Percentiles rank a stretch among this genome's conserved stretches.
phyloP scores from a whole-genome alignment of 2,888 invertebrate genomes.

The Biston betularia region DNA sequence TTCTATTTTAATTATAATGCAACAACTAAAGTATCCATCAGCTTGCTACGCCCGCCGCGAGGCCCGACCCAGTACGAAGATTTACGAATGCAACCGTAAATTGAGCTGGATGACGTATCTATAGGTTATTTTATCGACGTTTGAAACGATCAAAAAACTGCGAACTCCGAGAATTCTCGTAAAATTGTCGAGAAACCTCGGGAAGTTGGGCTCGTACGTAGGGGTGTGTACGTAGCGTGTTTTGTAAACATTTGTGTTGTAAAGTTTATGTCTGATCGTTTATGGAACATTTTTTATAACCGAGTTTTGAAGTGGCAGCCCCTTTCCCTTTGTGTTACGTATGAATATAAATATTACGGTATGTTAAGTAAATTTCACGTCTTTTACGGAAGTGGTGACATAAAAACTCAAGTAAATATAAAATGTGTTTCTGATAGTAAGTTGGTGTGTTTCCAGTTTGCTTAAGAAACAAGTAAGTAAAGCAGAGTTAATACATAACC shows the following conservation, averaged over 20 bases:
- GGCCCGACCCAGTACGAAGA: too few species aligned
- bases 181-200: slow-evolving; percentile 36
- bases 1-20: too few species aligned
- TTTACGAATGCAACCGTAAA: too few species aligned
- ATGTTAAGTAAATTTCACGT: slow-evolving; percentile 2
- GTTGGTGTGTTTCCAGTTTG: not conserved
- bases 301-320: slow-evolving; percentile 24
- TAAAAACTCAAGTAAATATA: not conserved
- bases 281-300: slow-evolving; percentile 14
- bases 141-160: slow-evolving; percentile 38
- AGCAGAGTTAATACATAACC: too few species aligned
- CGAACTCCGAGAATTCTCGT: slow-evolving; percentile 35
- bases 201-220: slow-evolving; percentile 24
- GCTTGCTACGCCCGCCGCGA: too few species aligned
- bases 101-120: too few species aligned
- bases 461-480: too few species aligned
- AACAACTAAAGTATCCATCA: too few species aligned
- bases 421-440: not conserved
- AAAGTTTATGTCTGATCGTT: slow-evolving; percentile 15
- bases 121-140: too few species aligned
- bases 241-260: slow-evolving; percentile 13
- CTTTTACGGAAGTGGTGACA: not conserved
- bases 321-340: slow-evolving; percentile 11
- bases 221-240: slow-evolving; percentile 16
- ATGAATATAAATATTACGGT: not conserved